Conservation (phyloP, 2,888 invertebrate species). For the Saturnia japonica region DNA sequence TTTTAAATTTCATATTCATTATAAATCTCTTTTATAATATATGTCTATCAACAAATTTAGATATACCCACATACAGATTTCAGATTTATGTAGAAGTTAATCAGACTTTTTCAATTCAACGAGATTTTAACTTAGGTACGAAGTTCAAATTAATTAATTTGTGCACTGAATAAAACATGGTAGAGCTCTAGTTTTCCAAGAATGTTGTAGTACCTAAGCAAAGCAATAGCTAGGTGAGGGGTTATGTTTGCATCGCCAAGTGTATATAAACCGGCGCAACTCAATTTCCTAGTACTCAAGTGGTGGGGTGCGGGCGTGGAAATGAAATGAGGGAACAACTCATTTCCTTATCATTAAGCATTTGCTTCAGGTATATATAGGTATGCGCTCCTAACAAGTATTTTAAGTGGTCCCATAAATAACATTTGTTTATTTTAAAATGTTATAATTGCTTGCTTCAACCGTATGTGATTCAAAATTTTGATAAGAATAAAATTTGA, state of each 20-base stretch:
- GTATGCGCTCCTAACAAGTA: too few species aligned
- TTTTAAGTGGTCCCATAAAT: too few species aligned
- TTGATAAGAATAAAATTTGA: too few species aligned
- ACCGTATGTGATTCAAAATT: not conserved
- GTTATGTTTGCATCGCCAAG: slow-evolving; percentile 32
- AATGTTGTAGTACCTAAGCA: not conserved
- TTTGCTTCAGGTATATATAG: slow-evolving; percentile 25
- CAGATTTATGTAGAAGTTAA: too few species aligned
- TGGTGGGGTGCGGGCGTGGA: slow-evolving; percentile 24
- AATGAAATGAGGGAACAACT: slow-evolving; percentile 33
- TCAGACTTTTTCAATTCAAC: too few species aligned
- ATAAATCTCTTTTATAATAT: too few species aligned
- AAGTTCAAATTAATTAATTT: not conserved
- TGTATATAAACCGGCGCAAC: slow-evolving; percentile 48
- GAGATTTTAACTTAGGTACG: not conserved
- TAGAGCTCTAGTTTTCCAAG: not conserved
- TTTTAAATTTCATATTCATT: too few species aligned
- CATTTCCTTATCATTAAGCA: slow-evolving; percentile 56
- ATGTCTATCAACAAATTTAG: too few species aligned
- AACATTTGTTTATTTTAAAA: too few species aligned
- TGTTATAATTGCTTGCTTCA: not conserved
- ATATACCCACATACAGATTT: too few species aligned
- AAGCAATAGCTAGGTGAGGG: not conserved
- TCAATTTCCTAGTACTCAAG: slow-evolving; percentile 63
- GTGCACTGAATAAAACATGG: not conserved